These are phyloP conservation scores for Phocides pigmalion DNA, from an alignment of 1,140 invertebrate species.

Conservation along the genomic window DNA sequence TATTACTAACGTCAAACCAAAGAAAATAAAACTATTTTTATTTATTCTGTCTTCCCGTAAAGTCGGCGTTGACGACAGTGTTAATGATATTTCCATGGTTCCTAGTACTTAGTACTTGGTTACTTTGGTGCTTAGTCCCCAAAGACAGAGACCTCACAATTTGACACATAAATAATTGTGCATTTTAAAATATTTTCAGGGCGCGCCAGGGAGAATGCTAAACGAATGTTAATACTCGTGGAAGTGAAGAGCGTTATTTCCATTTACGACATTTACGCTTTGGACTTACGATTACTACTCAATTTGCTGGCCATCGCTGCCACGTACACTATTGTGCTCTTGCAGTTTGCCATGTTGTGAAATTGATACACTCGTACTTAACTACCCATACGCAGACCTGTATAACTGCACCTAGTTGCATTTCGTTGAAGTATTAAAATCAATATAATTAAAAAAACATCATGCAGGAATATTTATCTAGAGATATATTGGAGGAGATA, in stretches of 20 bases:
- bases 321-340: constrained; percentile 44
- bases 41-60: too few relatives aligned
- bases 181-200: constrained; percentile 38
- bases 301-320: constrained; percentile 42
- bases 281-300: constrained; percentile 10
- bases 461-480: background rate
- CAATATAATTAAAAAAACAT: background rate
- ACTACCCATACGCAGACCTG: background rate
- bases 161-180: too few relatives aligned
- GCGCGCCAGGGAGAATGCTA: constrained; percentile 39
- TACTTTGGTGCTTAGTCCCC: too few relatives aligned
- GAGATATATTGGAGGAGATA: background rate
- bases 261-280: constrained; percentile 40
- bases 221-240: constrained; percentile 43
- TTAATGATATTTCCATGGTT: too few relatives aligned
- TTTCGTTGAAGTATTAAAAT: too few relatives aligned
- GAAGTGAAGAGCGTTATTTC: constrained; percentile 38
- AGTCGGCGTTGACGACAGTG: too few relatives aligned
- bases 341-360: constrained; percentile 56
- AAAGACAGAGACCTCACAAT: too few relatives aligned
- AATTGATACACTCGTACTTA: background rate
- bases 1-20: too few relatives aligned
- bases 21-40: too few relatives aligned
- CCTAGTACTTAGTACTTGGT: too few relatives aligned
- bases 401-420: background rate